A percentile compares a stretch with the other conserved stretches of the same genome.
phyloP scores from a whole-genome alignment of 1,140 invertebrate genomes.

The Meloidogyne floridensis region DNA sequence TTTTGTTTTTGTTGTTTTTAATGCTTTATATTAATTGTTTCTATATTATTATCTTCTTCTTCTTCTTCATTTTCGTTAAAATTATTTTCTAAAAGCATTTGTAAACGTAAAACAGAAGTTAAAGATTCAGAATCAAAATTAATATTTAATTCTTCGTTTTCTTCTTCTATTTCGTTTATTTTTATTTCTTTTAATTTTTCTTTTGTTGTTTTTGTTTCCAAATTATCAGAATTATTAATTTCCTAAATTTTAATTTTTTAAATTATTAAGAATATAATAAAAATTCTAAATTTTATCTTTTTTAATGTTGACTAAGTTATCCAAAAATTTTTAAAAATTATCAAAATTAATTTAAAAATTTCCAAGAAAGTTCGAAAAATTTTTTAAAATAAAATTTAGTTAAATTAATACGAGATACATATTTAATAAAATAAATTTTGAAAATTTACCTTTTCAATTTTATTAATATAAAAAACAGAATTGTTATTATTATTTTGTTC shows the following conservation, averaged over 20 bases:
- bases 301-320: too few relatives aligned
- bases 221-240: background rate
- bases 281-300: too few relatives aligned
- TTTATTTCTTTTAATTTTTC: background rate
- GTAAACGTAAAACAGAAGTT: constrained; percentile 5
- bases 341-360: too few relatives aligned
- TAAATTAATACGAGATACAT: too few relatives aligned
- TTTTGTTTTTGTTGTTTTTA: background rate
- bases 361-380: too few relatives aligned
- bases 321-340: too few relatives aligned
- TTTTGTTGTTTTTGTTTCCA: background rate
- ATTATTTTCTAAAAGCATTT: constrained; percentile 7
- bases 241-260: background rate
- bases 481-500: background rate
- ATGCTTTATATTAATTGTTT: background rate
- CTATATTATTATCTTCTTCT: background rate
- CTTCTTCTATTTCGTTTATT: background rate
- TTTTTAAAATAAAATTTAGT: too few relatives aligned
- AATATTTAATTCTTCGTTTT: background rate
- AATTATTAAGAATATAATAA: too few relatives aligned
- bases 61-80: background rate
- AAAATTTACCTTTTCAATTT: background rate
- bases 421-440: too few relatives aligned
- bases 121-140: constrained; percentile 4
- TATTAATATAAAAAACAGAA: background rate